Base-by-base conservation (phyloP, 2,888 invertebrate species). In the Therioaphis trifolii region DNA sequence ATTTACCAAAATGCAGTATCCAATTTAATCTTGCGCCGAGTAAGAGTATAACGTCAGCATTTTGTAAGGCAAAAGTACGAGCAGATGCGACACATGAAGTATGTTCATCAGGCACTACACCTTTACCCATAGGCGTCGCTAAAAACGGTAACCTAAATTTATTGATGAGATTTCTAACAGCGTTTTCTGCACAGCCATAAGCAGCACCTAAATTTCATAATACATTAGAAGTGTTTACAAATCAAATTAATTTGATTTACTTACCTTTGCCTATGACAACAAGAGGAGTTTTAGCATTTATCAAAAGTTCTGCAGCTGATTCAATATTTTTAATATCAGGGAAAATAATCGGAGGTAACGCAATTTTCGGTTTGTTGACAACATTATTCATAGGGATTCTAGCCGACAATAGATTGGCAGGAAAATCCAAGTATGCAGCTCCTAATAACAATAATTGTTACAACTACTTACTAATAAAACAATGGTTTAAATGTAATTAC, bases 1-100 rank as follows among this genome's bases (percentile, higher is more conserved):
- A 90, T 82, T 93, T 92, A 2, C 98, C 98, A 90, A 98, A 99
- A 90, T 99, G 98, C 85, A 99, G 91, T 90, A 99, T 98, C 99
- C 99, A 99, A 90, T 99, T 99, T 24, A 98, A 91, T 58, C 98
- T 90, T 0, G 98, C 98, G 0, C 98, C 98, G 58, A 97, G 89
- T 75, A 98, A 89, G 4, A 99, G 87, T 3, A 99, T 91, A 0
- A 96, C 95, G 89, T 99, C 98, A 0, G 97, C 95, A 86, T 95
- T 92, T 87, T 93, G 93, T 76, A 99, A 89, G 0, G 97, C 98
- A 85, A 92, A 89, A 0, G 97, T 97, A 82, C 97, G 92, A 2
- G 97, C 97, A 11, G 96, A 92, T 0, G 94, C 93, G n/a, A 97
- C 94, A 88, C 95, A 96, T 90, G 89, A 63, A 1, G 74, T 87